Base-by-base conservation (phyloP, 2,113 vertebrate species). In the Dinomys branickii region DNA sequence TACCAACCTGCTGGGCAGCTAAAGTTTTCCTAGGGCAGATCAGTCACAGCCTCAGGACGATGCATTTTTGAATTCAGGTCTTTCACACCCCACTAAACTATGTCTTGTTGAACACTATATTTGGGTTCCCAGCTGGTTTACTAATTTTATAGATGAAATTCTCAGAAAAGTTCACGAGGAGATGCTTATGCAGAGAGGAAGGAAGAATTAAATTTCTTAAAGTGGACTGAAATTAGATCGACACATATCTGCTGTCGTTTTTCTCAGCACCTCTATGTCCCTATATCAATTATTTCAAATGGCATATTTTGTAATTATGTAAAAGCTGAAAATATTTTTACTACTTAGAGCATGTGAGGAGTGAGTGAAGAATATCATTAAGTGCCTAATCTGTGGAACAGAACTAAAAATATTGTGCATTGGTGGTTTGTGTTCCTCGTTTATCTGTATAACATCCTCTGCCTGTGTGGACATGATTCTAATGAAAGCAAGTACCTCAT, bases 141-240 rank as follows among this genome's bases (percentile, higher is more conserved):
- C 61, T 85, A 52, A 58, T 91, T 91, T 95, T 85, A 87, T 82
- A 92, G 58, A 30, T 85, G 47, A 78, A 94, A 88, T 73, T 85
- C 24, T 71, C 75, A 63, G 83, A 95, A 86, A 80, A 84, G 67
- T 83, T 92, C 19, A 61, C 3, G 9, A 69, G 54, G 65, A 44
- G 41, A 81, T 1, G 5, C 88, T 91, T 54, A 33, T 26, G 44
- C 30, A 67, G 59, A n/a, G 12, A 82, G 26, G n/a, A 73, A 83
- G 33, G 54, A 83, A 52, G 94, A 69, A 69, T 94, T 85, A 30
- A 20, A 44, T 90, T 77, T 50, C 73, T 93, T 71, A 75, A 8
- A 38, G 30, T 85, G 35, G 63, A 87, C 52, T 41, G 75, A 91
- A 88, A 91, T 94, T 44, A 35, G 54, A 54, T 44, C 22, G 56